Percentiles rank a stretch among this genome's conserved stretches.
These are phyloP conservation scores for Emydocephalus ijimae DNA, from an alignment of 2,113 vertebrate species.

Conservation along the genomic window DNA sequence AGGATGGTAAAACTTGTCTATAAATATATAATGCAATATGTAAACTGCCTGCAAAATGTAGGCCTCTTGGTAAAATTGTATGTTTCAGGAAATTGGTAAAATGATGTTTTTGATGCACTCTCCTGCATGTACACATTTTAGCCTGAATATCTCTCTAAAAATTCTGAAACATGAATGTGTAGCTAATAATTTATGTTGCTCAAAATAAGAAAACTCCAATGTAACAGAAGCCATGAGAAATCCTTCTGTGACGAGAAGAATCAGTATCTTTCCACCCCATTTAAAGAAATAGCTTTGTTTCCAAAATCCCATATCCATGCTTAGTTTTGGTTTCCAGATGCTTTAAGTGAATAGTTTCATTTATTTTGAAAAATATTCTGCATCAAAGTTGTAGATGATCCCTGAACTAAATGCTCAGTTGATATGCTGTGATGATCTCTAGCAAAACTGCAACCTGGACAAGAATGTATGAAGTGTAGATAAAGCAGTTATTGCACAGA, in stretches of 20 bases:
- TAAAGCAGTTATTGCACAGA: not conserved
- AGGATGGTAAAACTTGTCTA: not conserved
- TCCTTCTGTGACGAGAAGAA: too few species aligned
- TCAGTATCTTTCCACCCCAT: too few species aligned
- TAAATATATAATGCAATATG: not conserved
- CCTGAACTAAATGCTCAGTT: not conserved
- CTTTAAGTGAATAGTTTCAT: not conserved
- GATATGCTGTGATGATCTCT: not conserved
- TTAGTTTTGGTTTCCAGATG: not conserved
- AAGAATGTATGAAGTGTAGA: not conserved
- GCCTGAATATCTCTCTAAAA: not conserved
- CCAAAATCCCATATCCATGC: not conserved
- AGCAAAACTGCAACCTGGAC: not conserved
- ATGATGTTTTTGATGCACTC: too few species aligned
- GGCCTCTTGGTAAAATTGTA: not conserved
- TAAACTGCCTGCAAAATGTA: not conserved
- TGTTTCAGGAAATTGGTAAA: not conserved
- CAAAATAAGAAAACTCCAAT: not conserved
- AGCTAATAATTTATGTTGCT: not conserved
- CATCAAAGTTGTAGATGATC: not conserved
- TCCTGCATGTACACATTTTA: not conserved
- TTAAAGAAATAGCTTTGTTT: not conserved
- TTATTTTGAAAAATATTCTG: not conserved
- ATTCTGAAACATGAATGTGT: not conserved
- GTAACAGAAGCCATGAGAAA: too few species aligned